phyloP scores from a whole-genome alignment of 2,113 vertebrate genomes.

The Eleginops maclovinus region DNA sequence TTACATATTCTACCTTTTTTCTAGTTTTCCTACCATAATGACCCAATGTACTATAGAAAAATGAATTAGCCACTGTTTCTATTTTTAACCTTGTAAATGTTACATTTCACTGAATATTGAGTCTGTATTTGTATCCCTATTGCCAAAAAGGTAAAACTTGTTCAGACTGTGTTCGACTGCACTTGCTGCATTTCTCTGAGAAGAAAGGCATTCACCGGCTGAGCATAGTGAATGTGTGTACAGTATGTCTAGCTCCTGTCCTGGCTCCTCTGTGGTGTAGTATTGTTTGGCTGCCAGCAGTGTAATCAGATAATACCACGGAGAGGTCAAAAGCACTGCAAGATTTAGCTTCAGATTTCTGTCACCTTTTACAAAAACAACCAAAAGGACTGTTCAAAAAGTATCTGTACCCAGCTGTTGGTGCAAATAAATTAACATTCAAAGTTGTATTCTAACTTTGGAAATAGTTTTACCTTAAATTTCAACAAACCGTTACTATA shows the following conservation, averaged over 20 bases:
- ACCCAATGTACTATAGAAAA: background rate
- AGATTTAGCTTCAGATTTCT: conserved; percentile 80
- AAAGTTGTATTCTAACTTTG: conserved; percentile 17
- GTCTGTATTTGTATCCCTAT: background rate
- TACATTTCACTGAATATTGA: background rate
- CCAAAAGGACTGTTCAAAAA: conserved; percentile 57
- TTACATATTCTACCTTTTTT: too few species aligned
- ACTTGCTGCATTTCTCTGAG: conserved; percentile 33
- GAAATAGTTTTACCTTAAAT: conserved; percentile 3
- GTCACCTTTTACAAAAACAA: conserved; percentile 75
- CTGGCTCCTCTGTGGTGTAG: conserved; percentile 69
- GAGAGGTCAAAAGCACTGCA: conserved; percentile 80
- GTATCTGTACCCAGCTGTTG: conserved; percentile 5
- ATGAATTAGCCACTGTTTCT: background rate
- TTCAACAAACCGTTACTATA: background rate
- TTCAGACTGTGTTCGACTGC: conserved; percentile 5
- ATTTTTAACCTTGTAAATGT: background rate
- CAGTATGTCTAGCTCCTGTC: conserved; percentile 67
- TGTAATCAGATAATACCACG: conserved; percentile 84
- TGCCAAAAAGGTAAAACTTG: background rate
- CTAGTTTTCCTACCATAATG: too few species aligned
- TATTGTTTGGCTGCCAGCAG: conserved; percentile 79
- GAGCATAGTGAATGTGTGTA: conserved; percentile 59
- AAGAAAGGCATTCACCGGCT: conserved; percentile 52
- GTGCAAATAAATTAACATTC: conserved; percentile 22